Evolutionary conservation across 2,797 vertebrate species (phyloP), one percentile per base, ranked within the genome.

Genomic region (Micrastur ruficollis): DNA sequence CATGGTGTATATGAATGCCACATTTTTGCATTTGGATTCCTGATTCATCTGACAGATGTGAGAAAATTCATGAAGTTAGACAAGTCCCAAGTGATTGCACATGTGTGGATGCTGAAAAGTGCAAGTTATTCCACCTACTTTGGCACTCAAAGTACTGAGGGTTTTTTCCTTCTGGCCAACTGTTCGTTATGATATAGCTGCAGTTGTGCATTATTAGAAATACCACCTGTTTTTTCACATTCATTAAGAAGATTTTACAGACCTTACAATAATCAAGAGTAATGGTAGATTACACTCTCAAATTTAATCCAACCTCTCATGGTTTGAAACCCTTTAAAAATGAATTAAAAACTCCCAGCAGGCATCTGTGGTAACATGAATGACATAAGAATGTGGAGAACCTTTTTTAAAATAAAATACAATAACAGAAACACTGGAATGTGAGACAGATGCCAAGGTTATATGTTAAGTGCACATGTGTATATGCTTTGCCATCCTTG

Each of bases 41-140:
- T 42, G 42, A 83, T 95, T 96, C 90, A 95, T 94, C 71, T 86
- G 91, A 84, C 81, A 97, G 90, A 78, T 90, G n/a, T 91, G 82
- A 94, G 84, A 44, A 78, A 70, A 38, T 90, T 91, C 50, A 56
- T 42, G 34, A 96, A 86, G 73, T 89, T 92, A 87, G 42, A 86
- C 78, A 94, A 96, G 25, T 70, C 92, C 66, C 81, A 66, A 87
- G 42, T 80, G 86, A 90, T 32, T 73, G 59, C 74, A 95, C 1
- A 0, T 90, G 71, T 93, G 63, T 52, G 42, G 66, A 95, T 63
- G 20, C 52, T 91, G 59, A 94, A 95, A 95, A 95, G 89, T 23
- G 89, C 86, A 95, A 93, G 81, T 62, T 81, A 92, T 87, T 90
- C 82, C 76, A 94, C 79, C 73, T 78, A 85, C 79, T 95, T 83